Evolutionary conservation across 1,140 invertebrate species (phyloP).

Genomic region (Whitmania pigra): DNA sequence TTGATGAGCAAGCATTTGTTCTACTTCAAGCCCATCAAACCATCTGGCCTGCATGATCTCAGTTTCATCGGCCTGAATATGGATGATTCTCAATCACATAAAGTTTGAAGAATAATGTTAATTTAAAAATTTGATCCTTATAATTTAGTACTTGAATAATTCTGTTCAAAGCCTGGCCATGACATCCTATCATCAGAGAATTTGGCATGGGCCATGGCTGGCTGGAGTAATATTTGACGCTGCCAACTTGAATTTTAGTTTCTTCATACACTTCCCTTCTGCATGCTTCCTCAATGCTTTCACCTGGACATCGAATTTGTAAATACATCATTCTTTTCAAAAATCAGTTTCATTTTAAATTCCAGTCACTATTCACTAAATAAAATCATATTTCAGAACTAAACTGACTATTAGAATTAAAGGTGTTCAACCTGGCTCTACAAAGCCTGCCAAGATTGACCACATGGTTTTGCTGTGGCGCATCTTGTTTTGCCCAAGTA

Average conservation of each 20-base stretch:
- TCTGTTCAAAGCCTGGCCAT: slow-evolving; percentile 39
- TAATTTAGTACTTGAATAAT: slow-evolving; percentile 31
- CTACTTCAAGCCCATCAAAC: slow-evolving; percentile 46
- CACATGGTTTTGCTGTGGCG: slow-evolving; percentile 46
- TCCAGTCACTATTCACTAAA: too few species aligned
- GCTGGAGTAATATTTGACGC: slow-evolving; percentile 46
- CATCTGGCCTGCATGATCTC: slow-evolving; percentile 49
- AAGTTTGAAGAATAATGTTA: neutral
- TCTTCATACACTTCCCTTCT: slow-evolving; percentile 50
- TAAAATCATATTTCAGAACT: too few species aligned
- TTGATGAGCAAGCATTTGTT: slow-evolving; percentile 35
- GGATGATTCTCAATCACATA: neutral
- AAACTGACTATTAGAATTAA: too few species aligned
- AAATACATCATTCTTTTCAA: too few species aligned
- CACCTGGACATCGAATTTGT: slow-evolving; percentile 38
- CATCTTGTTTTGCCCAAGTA: slow-evolving; percentile 44
- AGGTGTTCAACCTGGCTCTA: slow-evolving; percentile 44
- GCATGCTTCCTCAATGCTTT: slow-evolving; percentile 48
- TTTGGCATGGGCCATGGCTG: slow-evolving; percentile 52
- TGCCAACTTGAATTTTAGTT: slow-evolving; percentile 46
- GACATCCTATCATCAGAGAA: slow-evolving; percentile 49
- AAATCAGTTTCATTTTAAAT: too few species aligned
- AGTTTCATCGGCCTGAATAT: slow-evolving; percentile 43
- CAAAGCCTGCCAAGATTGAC: slow-evolving; percentile 51
- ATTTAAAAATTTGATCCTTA: neutral